Conservation (phyloP, 1,140 invertebrate species). For the Nasonia longicornis region DNA sequence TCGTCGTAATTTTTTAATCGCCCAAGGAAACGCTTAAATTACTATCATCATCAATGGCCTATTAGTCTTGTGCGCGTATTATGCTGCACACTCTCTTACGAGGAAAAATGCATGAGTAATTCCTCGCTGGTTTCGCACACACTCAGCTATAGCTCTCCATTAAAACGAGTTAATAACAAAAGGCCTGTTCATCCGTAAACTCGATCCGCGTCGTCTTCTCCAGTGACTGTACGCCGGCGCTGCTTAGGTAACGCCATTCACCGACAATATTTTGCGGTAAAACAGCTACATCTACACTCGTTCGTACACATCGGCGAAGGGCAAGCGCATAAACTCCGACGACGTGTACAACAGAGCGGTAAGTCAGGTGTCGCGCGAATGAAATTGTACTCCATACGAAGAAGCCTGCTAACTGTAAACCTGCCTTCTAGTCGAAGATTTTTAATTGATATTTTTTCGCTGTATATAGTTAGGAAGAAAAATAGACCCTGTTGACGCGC, state of each 20-base stretch:
- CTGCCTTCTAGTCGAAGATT: too few species aligned
- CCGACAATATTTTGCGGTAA: neutral
- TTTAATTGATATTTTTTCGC: neutral
- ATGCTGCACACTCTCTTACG: neutral
- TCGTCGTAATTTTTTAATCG: slow-evolving; percentile 8
- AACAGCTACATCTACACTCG: neutral
- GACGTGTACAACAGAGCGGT: too few species aligned
- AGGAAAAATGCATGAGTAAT: neutral
- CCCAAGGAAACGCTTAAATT: neutral
- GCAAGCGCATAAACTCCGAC: too few species aligned
- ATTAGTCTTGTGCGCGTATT: neutral
- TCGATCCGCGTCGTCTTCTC: neutral
- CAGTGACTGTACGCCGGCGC: too few species aligned
- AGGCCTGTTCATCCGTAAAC: neutral
- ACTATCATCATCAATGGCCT: neutral
- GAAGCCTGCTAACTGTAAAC: neutral
- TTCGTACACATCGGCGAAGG: neutral
- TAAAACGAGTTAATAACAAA: neutral
- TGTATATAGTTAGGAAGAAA: neutral
- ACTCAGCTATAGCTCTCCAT: neutral
- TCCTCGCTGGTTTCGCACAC: too few species aligned
- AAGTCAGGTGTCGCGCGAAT: too few species aligned
- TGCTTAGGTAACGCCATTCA: neutral
- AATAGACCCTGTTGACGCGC: neutral
- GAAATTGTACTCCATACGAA: too few species aligned